These are phyloP conservation scores for Pseudocheirus occidentalis DNA, from an alignment of 2,797 vertebrate species.

Conservation along the genomic window DNA sequence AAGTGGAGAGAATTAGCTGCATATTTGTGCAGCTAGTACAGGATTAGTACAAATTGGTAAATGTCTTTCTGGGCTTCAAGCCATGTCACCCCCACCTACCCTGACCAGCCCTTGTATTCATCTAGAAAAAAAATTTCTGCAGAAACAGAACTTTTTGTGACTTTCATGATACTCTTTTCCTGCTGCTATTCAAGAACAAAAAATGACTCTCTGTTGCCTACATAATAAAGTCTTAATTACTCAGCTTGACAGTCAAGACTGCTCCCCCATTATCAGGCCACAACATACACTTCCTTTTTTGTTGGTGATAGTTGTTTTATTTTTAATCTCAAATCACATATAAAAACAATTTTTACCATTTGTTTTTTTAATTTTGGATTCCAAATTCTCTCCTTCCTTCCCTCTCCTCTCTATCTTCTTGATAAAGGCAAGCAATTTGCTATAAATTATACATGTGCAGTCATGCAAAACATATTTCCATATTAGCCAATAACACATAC, in stretches of 20 bases:
- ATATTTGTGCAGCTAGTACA: neutral
- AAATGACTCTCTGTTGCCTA: neutral
- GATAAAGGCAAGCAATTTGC: neutral
- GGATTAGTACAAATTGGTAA: neutral
- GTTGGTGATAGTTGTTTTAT: neutral
- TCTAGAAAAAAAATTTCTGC: neutral
- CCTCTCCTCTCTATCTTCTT: neutral
- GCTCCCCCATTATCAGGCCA: neutral
- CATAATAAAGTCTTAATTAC: neutral
- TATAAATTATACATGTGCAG: neutral
- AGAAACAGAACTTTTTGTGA: neutral
- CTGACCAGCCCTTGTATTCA: neutral
- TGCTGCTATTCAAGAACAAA: neutral
- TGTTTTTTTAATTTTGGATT: neutral
- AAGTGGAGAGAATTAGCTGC: neutral
- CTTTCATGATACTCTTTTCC: neutral
- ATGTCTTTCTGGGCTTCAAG: neutral
- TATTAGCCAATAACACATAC: neutral
- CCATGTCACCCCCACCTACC: neutral
- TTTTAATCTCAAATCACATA: neutral
- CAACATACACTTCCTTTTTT: neutral
- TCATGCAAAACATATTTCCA: neutral
- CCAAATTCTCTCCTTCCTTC: neutral
- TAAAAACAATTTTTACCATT: neutral
- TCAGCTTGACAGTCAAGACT: neutral